phyloP scores from a whole-genome alignment of 2,888 invertebrate species.

The Fragum whitleyi region DNA sequence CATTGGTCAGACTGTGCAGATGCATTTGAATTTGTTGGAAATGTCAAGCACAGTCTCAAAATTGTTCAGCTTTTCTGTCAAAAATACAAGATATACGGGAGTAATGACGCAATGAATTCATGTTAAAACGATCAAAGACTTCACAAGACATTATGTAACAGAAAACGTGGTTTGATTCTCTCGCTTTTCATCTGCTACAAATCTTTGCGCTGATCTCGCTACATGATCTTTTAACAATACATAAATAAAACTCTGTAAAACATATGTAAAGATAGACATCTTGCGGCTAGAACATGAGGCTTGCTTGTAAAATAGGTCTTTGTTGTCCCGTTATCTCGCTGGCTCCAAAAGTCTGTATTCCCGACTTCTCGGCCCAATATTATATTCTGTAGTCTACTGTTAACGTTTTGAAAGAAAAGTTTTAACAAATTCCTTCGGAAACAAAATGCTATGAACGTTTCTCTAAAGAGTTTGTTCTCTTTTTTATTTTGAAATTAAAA shows the following conservation, averaged over 20 bases:
- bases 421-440: too few species aligned
- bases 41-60: too few species aligned
- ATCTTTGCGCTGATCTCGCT: slow-evolving; percentile 7
- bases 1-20: too few species aligned
- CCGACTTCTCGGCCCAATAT: not conserved
- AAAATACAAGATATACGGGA: too few species aligned
- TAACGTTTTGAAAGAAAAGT: too few species aligned
- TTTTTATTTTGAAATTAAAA: too few species aligned
- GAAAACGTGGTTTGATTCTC: slow-evolving; percentile 1
- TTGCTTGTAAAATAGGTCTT: slow-evolving; percentile 47
- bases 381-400: too few species aligned
- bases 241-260: slow-evolving; percentile 58
- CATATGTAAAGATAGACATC: slow-evolving; percentile 60
- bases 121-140: not conserved
- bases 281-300: slow-evolving; percentile 40
- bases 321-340: slow-evolving; percentile 32
- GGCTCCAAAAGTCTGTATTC: slow-evolving; percentile 11
- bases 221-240: slow-evolving; percentile 46
- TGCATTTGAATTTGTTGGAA: too few species aligned
- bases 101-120: not conserved
- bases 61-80: too few species aligned
- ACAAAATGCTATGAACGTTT: too few species aligned
- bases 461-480: too few species aligned
- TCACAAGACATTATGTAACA: not conserved
- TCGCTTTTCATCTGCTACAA: slow-evolving; percentile 11